phyloP scores from a whole-genome alignment of 2,888 invertebrate genomes.

The Digitonthophagus gazella region DNA sequence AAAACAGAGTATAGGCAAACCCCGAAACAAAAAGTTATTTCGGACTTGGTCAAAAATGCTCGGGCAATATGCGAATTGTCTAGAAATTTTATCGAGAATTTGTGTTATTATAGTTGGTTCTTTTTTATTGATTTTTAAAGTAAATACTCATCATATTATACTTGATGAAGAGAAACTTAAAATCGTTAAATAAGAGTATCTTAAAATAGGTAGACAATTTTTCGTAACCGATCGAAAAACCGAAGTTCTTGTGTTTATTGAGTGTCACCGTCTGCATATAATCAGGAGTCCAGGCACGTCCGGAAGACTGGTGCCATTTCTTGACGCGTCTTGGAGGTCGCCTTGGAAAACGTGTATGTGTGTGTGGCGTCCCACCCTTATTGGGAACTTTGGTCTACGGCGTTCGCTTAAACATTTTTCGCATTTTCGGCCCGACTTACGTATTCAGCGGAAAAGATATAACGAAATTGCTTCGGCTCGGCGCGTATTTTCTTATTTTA shows the following conservation, averaged over 20 bases:
- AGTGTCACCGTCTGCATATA: conserved; percentile 10
- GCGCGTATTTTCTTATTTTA: conserved; percentile 39
- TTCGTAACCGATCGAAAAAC: not conserved
- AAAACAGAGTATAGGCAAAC: too few relatives aligned
- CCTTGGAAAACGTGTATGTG: conserved; percentile 1
- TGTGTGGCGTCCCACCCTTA: conserved; percentile 1
- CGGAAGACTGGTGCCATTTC: conserved; percentile 4
- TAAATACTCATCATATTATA: too few relatives aligned
- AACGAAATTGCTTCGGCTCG: conserved; percentile 38
- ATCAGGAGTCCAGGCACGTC: conserved; percentile 10
- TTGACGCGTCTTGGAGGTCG: conserved; percentile 4
- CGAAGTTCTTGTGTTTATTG: conserved; percentile 15
- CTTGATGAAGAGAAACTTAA: too few relatives aligned
- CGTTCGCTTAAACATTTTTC: conserved; percentile 39
- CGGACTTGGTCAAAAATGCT: too few relatives aligned
- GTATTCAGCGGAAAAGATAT: conserved; percentile 37
- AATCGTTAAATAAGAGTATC: not conserved
- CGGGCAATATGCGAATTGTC: too few relatives aligned
- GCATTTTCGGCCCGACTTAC: conserved; percentile 38
- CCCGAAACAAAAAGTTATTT: too few relatives aligned
- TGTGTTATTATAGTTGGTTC: too few relatives aligned
- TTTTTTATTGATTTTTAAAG: too few relatives aligned
- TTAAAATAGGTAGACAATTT: not conserved
- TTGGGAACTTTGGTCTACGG: conserved; percentile 11
- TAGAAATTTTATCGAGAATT: too few relatives aligned